Conservation (phyloP, 2,797 vertebrate genomes). For the Pyrocephalus nanus region DNA sequence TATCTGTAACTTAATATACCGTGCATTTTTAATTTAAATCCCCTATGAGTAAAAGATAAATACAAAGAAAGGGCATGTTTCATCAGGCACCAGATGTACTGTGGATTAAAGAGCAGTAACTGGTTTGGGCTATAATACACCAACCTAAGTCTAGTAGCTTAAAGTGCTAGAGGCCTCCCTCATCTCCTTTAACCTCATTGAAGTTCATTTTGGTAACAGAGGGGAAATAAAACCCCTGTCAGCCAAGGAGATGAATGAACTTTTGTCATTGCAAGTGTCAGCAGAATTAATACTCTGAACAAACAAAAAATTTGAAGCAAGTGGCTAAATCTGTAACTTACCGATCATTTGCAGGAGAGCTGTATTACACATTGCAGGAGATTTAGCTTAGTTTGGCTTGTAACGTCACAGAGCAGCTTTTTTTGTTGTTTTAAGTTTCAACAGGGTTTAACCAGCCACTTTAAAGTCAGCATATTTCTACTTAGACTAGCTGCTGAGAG, state of each 20-base stretch:
- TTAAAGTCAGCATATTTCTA: neutral
- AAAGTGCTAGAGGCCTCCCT: neutral
- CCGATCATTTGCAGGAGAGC: neutral
- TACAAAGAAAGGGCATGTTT: neutral
- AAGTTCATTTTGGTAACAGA: neutral
- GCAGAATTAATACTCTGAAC: neutral
- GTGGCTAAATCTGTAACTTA: neutral
- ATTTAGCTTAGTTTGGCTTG: neutral
- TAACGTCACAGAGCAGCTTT: neutral
- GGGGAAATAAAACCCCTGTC: neutral
- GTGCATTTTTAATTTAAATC: neutral
- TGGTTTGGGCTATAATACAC: neutral
- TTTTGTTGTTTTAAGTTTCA: neutral
- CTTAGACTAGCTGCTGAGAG: neutral
- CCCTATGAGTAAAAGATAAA: neutral
- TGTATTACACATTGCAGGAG: neutral
- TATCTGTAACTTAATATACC: neutral
- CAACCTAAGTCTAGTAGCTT: neutral
- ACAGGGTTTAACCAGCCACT: neutral
- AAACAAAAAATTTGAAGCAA: neutral
- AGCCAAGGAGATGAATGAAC: neutral
- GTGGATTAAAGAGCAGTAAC: neutral
- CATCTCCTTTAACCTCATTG: neutral
- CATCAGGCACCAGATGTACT: neutral
- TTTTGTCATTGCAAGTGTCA: neutral